Base-by-base conservation (phyloP, 2,113 vertebrate genomes). In the Hystrix cristata region DNA sequence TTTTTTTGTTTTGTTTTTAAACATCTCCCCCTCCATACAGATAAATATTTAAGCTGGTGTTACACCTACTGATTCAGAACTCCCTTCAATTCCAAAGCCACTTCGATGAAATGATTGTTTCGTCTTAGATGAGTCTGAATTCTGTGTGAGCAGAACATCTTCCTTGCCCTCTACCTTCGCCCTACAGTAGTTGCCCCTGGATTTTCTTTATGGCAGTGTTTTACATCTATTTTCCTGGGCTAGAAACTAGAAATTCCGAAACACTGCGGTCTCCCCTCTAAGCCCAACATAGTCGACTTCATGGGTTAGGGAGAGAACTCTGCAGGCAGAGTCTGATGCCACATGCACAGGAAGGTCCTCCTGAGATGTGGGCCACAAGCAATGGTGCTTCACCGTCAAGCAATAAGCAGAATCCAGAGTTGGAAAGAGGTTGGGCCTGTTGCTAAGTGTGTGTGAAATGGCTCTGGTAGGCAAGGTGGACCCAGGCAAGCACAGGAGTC, bases 401-500 rank as follows among this genome's bases (percentile, higher is more conserved):
- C 4, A 11, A 5, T 43, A 38, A 60, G 11, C 1, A 16, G 74
- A 71, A 72, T 57, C 48, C 7, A 21, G 34, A 92, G 80, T 11
- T 60, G 34, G 87, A 13, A 85, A 72, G 60, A 29, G 21, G 8
- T 0, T 12, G 57, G 18, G 16, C 4, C 55, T 16, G 0, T 29
- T 16, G 16, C 11, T 57, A 53, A 3, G 2, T 14, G 14, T 27
- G 72, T 74, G 1, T 3, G 15, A 34, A 60, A 87, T 3, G 62
- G 34, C 46, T n/a, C 55, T 29, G 3, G 4, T 6, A 9, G 19
- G 60, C 10, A 65, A 43, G 1, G 1, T 31, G 29, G 43, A 6
- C 0, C 18, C 10, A 57, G 27, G 46, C 3, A 11, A 59, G 3
- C 43, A n/a, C 1, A 19, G 21, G 1, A 18, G 2, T 15, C 4